phyloP scores from a whole-genome alignment of 2,797 vertebrate genomes.

The Tiaroga cobitis region DNA sequence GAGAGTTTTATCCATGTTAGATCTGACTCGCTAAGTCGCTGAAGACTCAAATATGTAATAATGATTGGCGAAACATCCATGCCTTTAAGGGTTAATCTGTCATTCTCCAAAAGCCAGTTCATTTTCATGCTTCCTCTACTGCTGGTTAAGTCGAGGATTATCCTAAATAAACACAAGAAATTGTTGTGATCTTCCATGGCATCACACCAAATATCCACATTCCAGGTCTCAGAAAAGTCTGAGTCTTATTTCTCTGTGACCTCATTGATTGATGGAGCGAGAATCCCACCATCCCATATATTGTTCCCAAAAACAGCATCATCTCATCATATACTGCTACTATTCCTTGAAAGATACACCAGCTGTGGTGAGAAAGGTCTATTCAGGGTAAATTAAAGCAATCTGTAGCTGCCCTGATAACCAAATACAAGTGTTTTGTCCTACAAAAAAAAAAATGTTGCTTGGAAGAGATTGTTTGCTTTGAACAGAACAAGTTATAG shows the following conservation, averaged over 20 bases:
- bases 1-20: too few species aligned
- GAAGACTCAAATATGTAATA: too few species aligned
- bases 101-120: not conserved
- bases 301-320: slow-evolving; percentile 31
- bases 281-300: slow-evolving; percentile 29
- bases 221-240: not conserved
- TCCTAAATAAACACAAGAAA: not conserved
- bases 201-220: not conserved
- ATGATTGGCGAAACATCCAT: too few species aligned
- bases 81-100: not conserved
- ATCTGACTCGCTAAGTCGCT: too few species aligned
- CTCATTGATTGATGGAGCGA: slow-evolving; percentile 43
- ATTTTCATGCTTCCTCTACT: not conserved
- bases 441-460: not conserved
- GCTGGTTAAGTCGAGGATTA: not conserved
- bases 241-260: slow-evolving; percentile 14
- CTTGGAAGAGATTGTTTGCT: not conserved
- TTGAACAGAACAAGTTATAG: not conserved
- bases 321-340: slow-evolving; percentile 7
- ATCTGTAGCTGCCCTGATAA: slow-evolving; percentile 24
- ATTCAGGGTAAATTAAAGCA: slow-evolving; percentile 38
- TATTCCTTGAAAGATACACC: slow-evolving; percentile 30
- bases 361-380: slow-evolving; percentile 13
- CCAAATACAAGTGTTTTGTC: slow-evolving; percentile 14
- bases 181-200: not conserved